Evolutionary conservation across 2,888 invertebrate species (phyloP).

Genomic region (Himalopsyche tibetana): DNA sequence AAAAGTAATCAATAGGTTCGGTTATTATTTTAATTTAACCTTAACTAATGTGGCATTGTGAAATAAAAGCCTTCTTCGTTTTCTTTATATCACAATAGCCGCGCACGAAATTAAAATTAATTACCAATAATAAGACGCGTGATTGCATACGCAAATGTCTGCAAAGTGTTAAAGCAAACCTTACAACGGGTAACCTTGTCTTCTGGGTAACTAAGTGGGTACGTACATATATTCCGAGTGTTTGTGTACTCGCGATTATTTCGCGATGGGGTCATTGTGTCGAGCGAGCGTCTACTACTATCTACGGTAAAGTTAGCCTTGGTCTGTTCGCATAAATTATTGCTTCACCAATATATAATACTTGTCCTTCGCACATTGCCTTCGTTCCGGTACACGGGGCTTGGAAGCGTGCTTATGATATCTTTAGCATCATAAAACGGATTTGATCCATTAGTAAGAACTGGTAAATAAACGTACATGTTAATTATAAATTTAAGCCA

Average conservation of each 20-base stretch:
- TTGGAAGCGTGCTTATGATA: constrained; percentile 31
- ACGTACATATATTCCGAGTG: constrained; percentile 5
- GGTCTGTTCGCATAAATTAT: constrained; percentile 47
- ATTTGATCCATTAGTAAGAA: constrained; percentile 8
- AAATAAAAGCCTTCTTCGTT: no score
- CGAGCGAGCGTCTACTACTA: not conserved
- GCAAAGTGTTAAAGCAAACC: constrained; percentile 13
- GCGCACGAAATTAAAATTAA: not conserved
- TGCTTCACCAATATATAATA: constrained; percentile 41
- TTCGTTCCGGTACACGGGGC: constrained; percentile 23
- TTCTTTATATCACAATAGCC: not conserved
- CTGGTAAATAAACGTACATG: not conserved
- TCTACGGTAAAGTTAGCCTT: constrained; percentile 58
- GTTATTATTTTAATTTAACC: no score
- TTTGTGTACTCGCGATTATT: constrained; percentile 45
- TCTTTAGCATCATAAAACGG: not conserved
- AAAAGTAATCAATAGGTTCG: no score
- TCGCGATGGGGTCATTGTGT: constrained; percentile 58
- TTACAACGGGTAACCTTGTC: constrained; percentile 11
- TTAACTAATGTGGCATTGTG: no score
- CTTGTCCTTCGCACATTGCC: constrained; percentile 55
- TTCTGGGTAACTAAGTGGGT: not conserved
- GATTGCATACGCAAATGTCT: not conserved
- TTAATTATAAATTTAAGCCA: no score
- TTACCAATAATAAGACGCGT: not conserved